Conservation (phyloP, 1,140 invertebrate genomes). For the Bombus sylvicola region DNA sequence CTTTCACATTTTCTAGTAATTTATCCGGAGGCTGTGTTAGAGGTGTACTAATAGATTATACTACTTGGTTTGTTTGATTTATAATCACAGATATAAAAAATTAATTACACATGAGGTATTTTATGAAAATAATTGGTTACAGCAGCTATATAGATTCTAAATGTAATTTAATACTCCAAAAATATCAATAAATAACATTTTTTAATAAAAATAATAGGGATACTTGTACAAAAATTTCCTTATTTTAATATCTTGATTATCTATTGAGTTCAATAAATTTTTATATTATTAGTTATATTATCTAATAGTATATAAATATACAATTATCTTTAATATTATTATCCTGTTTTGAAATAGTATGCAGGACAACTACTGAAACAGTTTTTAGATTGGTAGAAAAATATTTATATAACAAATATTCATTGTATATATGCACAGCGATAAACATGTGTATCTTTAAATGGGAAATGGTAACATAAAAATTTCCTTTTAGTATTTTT, state of each 20-base stretch:
- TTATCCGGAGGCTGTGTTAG: constrained; percentile 54
- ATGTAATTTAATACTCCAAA: constrained; percentile 57
- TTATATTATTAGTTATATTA: not conserved
- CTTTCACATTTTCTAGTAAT: constrained; percentile 55
- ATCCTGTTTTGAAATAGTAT: constrained; percentile 5
- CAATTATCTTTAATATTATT: not conserved
- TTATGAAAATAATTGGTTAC: constrained; percentile 36
- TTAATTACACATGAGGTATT: constrained; percentile 26
- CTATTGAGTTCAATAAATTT: not conserved
- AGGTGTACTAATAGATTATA: constrained; percentile 42
- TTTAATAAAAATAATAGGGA: constrained; percentile 37
- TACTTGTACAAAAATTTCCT: constrained; percentile 22
- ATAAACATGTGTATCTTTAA: constrained; percentile 32
- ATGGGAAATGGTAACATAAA: constrained; percentile 13
- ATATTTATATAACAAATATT: constrained; percentile 33
- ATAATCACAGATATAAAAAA: not conserved
- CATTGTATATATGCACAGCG: not conserved
- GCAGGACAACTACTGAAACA: not conserved
- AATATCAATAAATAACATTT: constrained; percentile 66
- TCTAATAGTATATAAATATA: constrained; percentile 5
- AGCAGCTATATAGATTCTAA: constrained; percentile 24
- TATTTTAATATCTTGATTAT: constrained; percentile 1
- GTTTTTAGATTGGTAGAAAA: constrained; percentile 18
- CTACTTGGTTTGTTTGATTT: constrained; percentile 30
- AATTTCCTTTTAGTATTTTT: not conserved